Conservation (phyloP, 2,888 invertebrate species). For the Drosophila ustulata region DNA sequence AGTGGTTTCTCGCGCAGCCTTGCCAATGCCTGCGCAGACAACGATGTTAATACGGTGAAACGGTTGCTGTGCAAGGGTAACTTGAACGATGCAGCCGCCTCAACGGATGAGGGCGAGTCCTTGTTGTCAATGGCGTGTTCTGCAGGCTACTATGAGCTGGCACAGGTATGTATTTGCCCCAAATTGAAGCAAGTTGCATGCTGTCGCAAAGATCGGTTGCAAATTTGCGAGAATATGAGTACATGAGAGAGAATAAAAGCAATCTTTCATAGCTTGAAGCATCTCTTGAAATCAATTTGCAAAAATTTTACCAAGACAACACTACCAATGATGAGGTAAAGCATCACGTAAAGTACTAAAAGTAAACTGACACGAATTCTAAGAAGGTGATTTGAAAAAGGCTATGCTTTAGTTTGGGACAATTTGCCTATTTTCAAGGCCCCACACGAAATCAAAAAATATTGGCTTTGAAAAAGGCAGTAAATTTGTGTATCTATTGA, state of each 20-base stretch:
- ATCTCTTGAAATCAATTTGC: not conserved
- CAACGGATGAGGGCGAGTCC: constrained; percentile 98
- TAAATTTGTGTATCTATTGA: not conserved
- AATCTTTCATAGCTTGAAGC: constrained; percentile 14
- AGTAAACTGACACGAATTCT: too few species aligned
- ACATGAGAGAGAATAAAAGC: not conserved
- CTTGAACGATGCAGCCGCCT: constrained; percentile 91
- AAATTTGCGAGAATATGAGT: not conserved
- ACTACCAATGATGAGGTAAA: constrained; percentile 1
- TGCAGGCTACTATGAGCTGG: constrained; percentile 98
- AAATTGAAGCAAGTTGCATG: not conserved
- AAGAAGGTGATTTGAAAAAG: too few species aligned
- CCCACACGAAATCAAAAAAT: not conserved
- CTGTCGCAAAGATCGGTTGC: not conserved
- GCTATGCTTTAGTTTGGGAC: not conserved
- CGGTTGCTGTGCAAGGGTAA: constrained; percentile 95
- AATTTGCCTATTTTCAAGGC: not conserved
- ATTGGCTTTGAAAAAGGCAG: too few species aligned
- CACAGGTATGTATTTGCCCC: constrained; percentile 88
- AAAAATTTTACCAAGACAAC: constrained; percentile 2
- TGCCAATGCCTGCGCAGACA: constrained; percentile 97
- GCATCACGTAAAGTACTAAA: not conserved
- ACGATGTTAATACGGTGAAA: constrained; percentile 96
- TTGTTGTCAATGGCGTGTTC: constrained; percentile 98
- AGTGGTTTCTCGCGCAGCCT: constrained; percentile 88